Conservation (phyloP, 2,888 invertebrate genomes). For the Eupithecia centaureata region DNA sequence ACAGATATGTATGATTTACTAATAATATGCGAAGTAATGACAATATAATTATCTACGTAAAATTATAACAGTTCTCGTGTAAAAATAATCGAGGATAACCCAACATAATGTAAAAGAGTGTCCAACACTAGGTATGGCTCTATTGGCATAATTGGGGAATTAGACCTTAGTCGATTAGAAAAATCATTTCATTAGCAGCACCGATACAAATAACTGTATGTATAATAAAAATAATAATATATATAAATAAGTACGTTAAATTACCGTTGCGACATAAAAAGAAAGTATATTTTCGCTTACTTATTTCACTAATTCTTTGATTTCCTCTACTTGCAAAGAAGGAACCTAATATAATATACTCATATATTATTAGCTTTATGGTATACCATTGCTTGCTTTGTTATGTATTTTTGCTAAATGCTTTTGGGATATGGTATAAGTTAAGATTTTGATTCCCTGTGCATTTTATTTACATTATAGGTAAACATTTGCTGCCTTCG, state of each 20-base stretch:
- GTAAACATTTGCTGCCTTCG: slow-evolving; percentile 3
- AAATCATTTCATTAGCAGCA: slow-evolving; percentile 34
- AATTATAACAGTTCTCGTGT: slow-evolving; percentile 17
- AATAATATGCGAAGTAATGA: slow-evolving; percentile 35
- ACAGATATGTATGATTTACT: slow-evolving; percentile 73
- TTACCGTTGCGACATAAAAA: background rate
- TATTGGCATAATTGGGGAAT: background rate
- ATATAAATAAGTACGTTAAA: slow-evolving; percentile 8
- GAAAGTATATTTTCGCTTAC: background rate
- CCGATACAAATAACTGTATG: slow-evolving; percentile 35
- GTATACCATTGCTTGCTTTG: background rate
- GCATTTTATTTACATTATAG: background rate
- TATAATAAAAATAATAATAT: slow-evolving; percentile 3
- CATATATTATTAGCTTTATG: too few relatives aligned
- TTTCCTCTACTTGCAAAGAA: background rate
- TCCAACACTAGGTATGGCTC: background rate
- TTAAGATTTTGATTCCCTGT: slow-evolving; percentile 21
- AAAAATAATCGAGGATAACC: background rate
- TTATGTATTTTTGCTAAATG: slow-evolving; percentile 56
- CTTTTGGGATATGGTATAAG: slow-evolving; percentile 66
- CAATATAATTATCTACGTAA: slow-evolving; percentile 29
- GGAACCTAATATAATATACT: background rate
- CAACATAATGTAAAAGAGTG: background rate
- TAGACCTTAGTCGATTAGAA: slow-evolving; percentile 1
- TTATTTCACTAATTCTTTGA: background rate